A percentile compares a stretch with the other conserved stretches of the same genome.
Conservation (phyloP, 2,888 invertebrate species). For the Drosophila paramelanica region DNA sequence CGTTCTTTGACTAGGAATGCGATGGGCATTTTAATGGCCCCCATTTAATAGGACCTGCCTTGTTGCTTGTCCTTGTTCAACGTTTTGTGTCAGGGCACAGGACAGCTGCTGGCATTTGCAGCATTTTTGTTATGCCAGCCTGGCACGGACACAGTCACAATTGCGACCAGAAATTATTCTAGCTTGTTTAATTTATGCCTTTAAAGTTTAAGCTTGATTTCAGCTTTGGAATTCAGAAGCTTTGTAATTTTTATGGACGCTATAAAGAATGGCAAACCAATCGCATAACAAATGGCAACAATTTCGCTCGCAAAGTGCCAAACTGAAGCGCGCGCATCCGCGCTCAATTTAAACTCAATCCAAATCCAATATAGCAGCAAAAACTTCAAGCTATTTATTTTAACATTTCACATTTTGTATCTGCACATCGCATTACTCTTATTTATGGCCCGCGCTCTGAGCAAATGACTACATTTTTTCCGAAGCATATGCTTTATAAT, state of each 20-base stretch:
- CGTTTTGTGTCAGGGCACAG: slow-evolving; percentile 38
- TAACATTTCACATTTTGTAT: slow-evolving; percentile 78
- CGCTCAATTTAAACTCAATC: slow-evolving; percentile 59
- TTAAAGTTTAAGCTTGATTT: slow-evolving; percentile 62
- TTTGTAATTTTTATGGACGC: slow-evolving; percentile 63
- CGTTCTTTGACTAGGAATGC: slow-evolving; percentile 59
- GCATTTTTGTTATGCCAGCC: slow-evolving; percentile 65
- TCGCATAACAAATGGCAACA: slow-evolving; percentile 79
- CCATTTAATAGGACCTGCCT: slow-evolving; percentile 45
- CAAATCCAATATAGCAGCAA: slow-evolving; percentile 62
- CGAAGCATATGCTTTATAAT: slow-evolving; percentile 13
- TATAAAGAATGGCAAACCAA: slow-evolving; percentile 62
- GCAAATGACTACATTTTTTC: slow-evolving; percentile 68
- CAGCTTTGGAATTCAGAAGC: slow-evolving; percentile 53
- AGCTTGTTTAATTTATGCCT: slow-evolving; percentile 68
- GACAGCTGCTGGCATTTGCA: slow-evolving; percentile 60
- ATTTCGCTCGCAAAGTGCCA: slow-evolving; percentile 63
- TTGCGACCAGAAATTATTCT: slow-evolving; percentile 16
- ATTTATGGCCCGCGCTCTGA: slow-evolving; percentile 57
- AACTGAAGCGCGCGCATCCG: slow-evolving; percentile 22
- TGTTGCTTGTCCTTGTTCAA: slow-evolving; percentile 23
- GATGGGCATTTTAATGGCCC: slow-evolving; percentile 72
- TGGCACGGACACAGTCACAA: slow-evolving; percentile 13
- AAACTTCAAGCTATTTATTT: slow-evolving; percentile 76
- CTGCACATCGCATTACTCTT: slow-evolving; percentile 71